Base-by-base conservation (phyloP, 2,888 invertebrate species). In the Tricholauxania praeusta region DNA sequence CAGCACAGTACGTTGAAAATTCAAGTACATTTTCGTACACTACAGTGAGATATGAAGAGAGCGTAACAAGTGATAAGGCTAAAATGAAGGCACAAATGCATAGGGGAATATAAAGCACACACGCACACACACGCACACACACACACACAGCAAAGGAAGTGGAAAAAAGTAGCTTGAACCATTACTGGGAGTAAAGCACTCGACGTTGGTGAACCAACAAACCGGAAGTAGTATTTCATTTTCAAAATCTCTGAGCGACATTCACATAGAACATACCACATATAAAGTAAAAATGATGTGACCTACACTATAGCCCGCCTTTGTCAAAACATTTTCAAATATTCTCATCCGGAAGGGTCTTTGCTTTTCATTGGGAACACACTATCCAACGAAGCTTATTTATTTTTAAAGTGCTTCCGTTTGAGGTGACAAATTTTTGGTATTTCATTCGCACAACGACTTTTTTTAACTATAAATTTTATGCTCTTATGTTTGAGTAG, bases 401-500 rank as follows among this genome's bases (percentile, higher is more conserved):
- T 71, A 74, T 74, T 72, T 74, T 77, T 78, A 72, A 77, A 78
- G 74, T 77, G 75, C 74, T 76, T 77, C 74, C 76, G 74, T 76
- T 78, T 76, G 75, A 75, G 78, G 76, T 75, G 78, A 75, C 78
- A 78, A 77, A 76, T 72, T 72, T 76, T 66, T 60, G 48, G 72
- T 62, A 57, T 73, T 69, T 69, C 57, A 67, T 66, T 60, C 66
- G 39, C 39, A 62, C 70, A 70, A 39, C 32, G 70, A 70, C 47
- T 51, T 52, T 60, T 62, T 39, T 39, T 39, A 32, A 32, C 22
- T 70, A 39, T 19, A 52, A 60, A 60, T 62, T 52, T 47, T 53
- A 49, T 48, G 49, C 28, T 52, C 47, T 49, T n/a, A 12, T 19
- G 19, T 51, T 49, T 39, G 39, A 39, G 39, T 39, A 39, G 39